Base-by-base conservation (phyloP, 2,113 vertebrate species). In the Phylloscopus trochiloides region DNA sequence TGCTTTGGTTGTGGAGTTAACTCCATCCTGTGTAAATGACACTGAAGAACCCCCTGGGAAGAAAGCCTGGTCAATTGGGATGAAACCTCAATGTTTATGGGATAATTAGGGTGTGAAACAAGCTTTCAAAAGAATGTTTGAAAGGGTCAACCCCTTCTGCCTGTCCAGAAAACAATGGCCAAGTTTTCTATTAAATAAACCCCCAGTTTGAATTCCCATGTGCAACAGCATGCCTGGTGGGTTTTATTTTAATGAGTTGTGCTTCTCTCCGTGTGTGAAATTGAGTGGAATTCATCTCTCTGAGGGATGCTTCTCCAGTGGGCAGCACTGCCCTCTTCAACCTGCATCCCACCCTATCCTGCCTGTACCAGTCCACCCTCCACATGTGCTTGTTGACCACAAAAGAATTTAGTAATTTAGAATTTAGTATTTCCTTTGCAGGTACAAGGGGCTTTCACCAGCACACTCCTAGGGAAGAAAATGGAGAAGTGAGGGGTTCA, bases 321-420 rank as follows among this genome's bases (percentile, higher is more conserved):
- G 32, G 42, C 50, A 57, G 12, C 63, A 26, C 4, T 81, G 45
- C 24, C 24, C 4, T 34, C n/a, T 85, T 19, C 70, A 36, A 4
- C 18, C 36, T 40, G 24, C 21, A 12, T 51, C 58, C 17, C 17
- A 47, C 17, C 36, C 48, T 55, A 1, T 67, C 20, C 31, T 89
- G 38, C n/a, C 70, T 68, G 40, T 6, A 1, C 61, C 31, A 47
- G 9, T 31, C 40, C 38, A 12, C 8, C 9, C 38, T 78, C 34
- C 0, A 0, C 17, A 0, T 7, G 22, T 38, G 32, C 45, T 66
- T 57, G n/a, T 3, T 92, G 79, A 21, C 28, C 59, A 48, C 42
- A 26, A 6, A 47, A 77, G 10, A 57, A 21, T 63, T 43, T 58
- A n/a, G 5, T 26, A 21, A 21, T 70, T 81, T 87, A 65, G 10